phyloP scores from a whole-genome alignment of 2,113 vertebrate species.

The Lynx canadensis region DNA sequence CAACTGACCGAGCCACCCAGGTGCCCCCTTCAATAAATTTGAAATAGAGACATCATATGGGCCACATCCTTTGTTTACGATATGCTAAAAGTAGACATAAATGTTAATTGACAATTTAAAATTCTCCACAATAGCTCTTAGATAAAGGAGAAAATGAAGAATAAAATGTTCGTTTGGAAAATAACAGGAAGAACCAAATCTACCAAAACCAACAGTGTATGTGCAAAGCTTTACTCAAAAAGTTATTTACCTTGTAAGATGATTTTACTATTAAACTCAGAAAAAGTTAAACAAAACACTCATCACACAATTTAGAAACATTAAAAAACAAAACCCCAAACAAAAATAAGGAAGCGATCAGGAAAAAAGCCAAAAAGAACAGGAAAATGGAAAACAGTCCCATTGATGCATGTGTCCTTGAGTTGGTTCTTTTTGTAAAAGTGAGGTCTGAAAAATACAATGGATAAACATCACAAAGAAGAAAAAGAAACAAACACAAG shows the following conservation, averaged over 20 bases:
- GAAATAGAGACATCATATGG: background rate
- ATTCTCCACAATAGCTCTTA: constrained; percentile 7
- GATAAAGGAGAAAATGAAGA: constrained; percentile 16
- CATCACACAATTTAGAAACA: background rate
- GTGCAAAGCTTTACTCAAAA: background rate
- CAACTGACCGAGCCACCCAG: too few relatives aligned
- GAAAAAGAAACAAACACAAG: background rate
- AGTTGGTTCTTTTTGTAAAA: background rate
- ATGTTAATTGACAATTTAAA: background rate
- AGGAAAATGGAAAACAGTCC: background rate
- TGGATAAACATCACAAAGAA: background rate
- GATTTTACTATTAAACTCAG: background rate
- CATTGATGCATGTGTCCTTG: background rate
- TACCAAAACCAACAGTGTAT: background rate
- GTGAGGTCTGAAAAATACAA: background rate
- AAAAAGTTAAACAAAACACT: background rate
- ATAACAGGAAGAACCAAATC: background rate
- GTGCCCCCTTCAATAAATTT: background rate
- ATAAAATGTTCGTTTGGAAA: constrained; percentile 20
- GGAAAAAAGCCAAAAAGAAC: background rate
- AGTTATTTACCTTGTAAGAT: background rate
- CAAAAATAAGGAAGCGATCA: background rate
- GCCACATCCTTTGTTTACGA: background rate
- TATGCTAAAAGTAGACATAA: background rate
- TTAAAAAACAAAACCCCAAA: background rate